Evolutionary conservation across 2,113 vertebrate genomes (phyloP).

Genomic region (Gallinago paraguaiae): DNA sequence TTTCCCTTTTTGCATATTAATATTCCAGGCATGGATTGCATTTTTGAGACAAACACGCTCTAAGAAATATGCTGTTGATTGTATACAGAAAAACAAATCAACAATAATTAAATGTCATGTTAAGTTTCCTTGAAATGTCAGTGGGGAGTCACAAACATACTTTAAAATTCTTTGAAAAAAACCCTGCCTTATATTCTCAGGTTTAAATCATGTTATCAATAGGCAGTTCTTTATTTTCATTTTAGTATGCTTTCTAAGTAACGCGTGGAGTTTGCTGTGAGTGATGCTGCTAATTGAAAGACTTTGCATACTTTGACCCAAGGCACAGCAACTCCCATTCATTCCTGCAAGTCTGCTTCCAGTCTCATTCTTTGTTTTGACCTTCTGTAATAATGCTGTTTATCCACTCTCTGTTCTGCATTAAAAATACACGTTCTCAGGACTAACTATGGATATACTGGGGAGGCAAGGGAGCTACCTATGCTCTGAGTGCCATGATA

Average conservation of each 20-base stretch:
- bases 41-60: slow-evolving; percentile 6
- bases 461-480: background rate
- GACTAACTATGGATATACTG: background rate
- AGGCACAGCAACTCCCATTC: background rate
- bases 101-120: slow-evolving; percentile 51
- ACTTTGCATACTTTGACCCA: background rate
- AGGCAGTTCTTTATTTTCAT: background rate
- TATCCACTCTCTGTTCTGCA: background rate
- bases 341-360: background rate
- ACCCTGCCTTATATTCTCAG: background rate
- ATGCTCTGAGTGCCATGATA: fast-evolving
- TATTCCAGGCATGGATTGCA: slow-evolving; percentile 5
- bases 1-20: background rate
- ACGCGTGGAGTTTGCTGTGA: background rate
- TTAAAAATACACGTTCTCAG: background rate
- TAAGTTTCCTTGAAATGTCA: slow-evolving; percentile 56
- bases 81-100: slow-evolving; percentile 58
- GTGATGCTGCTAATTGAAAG: background rate
- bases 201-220: background rate
- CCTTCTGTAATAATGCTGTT: background rate
- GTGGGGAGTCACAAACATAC: background rate
- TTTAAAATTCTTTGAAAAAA: slow-evolving; percentile 32
- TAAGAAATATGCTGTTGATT: slow-evolving; percentile 54
- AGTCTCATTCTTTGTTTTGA: background rate
- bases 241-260: background rate